Evolutionary conservation across 1,140 invertebrate species (phyloP), one percentile per base, ranked within the genome.

Genomic region (Apis dorsata): DNA sequence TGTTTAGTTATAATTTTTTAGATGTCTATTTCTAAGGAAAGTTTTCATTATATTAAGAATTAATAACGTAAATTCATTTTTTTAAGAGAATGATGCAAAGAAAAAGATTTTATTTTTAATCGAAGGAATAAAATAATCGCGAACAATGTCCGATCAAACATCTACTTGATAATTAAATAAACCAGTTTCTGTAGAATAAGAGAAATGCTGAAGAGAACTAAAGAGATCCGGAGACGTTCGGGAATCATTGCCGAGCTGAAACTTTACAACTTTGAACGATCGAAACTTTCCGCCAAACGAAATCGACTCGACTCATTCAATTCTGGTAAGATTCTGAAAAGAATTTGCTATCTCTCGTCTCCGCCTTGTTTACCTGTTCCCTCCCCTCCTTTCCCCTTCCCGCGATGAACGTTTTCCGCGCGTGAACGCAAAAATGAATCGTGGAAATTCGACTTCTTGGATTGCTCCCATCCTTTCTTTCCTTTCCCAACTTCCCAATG

Each of bases 71-170:
- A 4, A 34, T 34, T 34, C 3, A 34, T 34, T 34, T 34, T 34
- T 34, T 34, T 34, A 3, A 34, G 3, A 2, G 34, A 34, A 34
- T 34, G 2, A 34, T 34, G 34, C 34, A 44, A 0, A 10, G 24
- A 11, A 15, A 21, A 24, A 17, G 59, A 24, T 72, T 80, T 63
- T 73, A 72, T 49, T 80, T 80, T 80, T 65, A 80, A 80, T 80
- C 44, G 15, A 55, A 63, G 53, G 24, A 44, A 44, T 44, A 44
- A 44, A 44, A 5, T 7, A 44, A 44, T 44, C 5, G 34, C 55
- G 34, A 11, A 55, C 55, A 24, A 19, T 15, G 62, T 63, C 72
- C 69, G 9, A 44, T 44, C 19, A 24, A 73, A 80, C n/a, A 62
- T 72, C 24, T 12, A 59, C 19, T 24, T 0, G 55, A 80, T 63